Base-by-base conservation (phyloP, 2,888 invertebrate genomes). In the Oxyteleia sp. region DNA sequence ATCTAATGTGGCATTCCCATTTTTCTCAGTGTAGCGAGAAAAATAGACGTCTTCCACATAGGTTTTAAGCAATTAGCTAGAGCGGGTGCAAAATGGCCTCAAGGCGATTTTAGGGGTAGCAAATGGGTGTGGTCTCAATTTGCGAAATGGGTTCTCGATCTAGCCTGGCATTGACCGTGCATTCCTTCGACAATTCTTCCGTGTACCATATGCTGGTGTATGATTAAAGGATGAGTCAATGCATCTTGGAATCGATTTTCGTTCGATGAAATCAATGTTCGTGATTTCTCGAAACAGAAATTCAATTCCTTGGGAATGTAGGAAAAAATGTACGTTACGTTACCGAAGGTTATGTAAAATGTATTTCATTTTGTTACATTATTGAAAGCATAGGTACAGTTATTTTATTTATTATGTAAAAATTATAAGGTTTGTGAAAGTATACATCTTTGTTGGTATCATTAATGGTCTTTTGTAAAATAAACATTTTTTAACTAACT, bases 71-170 rank as follows among this genome's bases (percentile, higher is more conserved):
- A 88, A 91, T 91, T 90, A 90, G 88, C 76, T 55, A 80, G 79
- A 83, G 85, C 86, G 82, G 88, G 90, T 89, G 91, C 87, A 88
- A 91, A 90, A 86, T 86, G 83, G 84, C 85, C 82, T 68, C 55
- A 45, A 79, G 81, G 82, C 84, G 80, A 81, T 64, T 59, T 51
- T 71, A 84, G 88, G 88, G 88, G 89, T 89, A 87, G 88, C 86
- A 59, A 68, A 81, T 84, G 87, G 90, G 90, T 89, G 90, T 90
- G 89, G 90, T 88, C 85, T 84, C 87, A 89, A 91, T 90, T 92
- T 92, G 90, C 88, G 86, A 90, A 90, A 89, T 85, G 69, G 71
- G 26, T 74, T 74, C 79, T 84, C 75, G 66, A 79, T 79, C 55
- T 72, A 69, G 82, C 16, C 16, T 26, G 29, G 35, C 32, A 68